phyloP scores from a whole-genome alignment of 2,888 invertebrate genomes.

The Euzophera pinguis region DNA sequence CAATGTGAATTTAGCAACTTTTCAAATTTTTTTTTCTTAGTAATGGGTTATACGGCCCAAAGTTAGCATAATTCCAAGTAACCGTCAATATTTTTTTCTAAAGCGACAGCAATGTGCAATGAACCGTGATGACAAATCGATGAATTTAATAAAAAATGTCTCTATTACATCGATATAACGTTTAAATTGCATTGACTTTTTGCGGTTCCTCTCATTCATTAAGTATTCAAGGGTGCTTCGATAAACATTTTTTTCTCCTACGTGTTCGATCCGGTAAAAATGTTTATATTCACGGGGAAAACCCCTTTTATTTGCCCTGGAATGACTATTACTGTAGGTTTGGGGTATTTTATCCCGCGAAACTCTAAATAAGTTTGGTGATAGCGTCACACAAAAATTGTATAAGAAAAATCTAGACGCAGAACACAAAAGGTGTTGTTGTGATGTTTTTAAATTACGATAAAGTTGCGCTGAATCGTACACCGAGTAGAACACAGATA shows the following conservation, averaged over 20 bases:
- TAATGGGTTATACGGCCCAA: too few relatives aligned
- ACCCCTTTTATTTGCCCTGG: constrained; percentile 8
- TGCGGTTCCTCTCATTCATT: constrained; percentile 24
- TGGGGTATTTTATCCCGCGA: background rate
- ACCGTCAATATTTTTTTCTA: background rate
- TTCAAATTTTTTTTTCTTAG: too few relatives aligned
- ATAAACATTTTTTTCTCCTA: constrained; percentile 32
- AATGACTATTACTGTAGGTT: constrained; percentile 7
- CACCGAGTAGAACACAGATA: too few relatives aligned
- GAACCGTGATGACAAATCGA: background rate
- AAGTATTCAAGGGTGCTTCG: constrained; percentile 34
- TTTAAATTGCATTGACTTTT: background rate
- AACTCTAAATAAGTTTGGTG: background rate
- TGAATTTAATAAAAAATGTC: background rate
- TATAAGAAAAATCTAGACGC: too few relatives aligned
- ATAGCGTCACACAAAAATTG: background rate
- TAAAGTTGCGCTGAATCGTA: too few relatives aligned
- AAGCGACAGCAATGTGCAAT: too few relatives aligned
- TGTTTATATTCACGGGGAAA: constrained; percentile 24
- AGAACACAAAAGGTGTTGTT: too few relatives aligned
- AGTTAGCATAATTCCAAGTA: background rate
- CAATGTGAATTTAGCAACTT: too few relatives aligned
- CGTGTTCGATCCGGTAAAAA: constrained; percentile 31
- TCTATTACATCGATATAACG: background rate
- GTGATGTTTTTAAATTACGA: too few relatives aligned